Evolutionary conservation across 2,797 vertebrate genomes (phyloP), one percentile per base, ranked within the genome.

Genomic region (Phoxinus dragarum): DNA sequence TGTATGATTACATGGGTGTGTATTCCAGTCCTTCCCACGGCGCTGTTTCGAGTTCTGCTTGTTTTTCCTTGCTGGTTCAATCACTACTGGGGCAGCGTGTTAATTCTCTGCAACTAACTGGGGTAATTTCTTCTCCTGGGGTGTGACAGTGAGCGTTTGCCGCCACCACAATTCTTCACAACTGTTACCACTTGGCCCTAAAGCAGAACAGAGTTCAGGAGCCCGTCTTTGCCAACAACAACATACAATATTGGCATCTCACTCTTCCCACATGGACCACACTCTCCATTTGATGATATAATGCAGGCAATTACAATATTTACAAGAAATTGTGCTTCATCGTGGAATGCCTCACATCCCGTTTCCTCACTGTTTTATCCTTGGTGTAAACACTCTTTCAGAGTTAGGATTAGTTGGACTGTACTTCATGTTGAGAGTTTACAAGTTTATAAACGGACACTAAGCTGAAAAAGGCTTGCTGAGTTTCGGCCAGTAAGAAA

Each of bases 101-200:
- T 96, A 95, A 96, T 96, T 96, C 94, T 95, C 94, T 95, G 96
- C 94, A 90, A 93, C 93, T 97, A 96, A 96, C 96, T 97, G 95
- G 93, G 94, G 95, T 95, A 95, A 97, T 96, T 97, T 97, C 96
- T 96, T 95, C 0, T 10, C 94, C 69, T 44, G 47, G 94, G 96
- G 94, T 40, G 83, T 19, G 84, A 74, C 86, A 34, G 52, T 42
- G 44, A 90, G 84, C 89, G 83, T 88, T 89, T 76, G 34, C 72
- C n/a, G 47, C 59, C 73, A 72, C 82, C 67, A 72, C 87, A 47
- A 79, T 81, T 84, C 81, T 78, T 84, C 89, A 92, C 91, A 93
- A 94, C 91, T 93, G 93, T 93, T 93, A 93, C 95, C 94, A 96
- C 96, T 93, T 97, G 97, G 96, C 94, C 95, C 88, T 84, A 86